A percentile compares a stretch with the other conserved stretches of the same genome.
These are phyloP conservation scores for Volucella inanis DNA, from an alignment of 2,888 invertebrate species.

Conservation along the genomic window DNA sequence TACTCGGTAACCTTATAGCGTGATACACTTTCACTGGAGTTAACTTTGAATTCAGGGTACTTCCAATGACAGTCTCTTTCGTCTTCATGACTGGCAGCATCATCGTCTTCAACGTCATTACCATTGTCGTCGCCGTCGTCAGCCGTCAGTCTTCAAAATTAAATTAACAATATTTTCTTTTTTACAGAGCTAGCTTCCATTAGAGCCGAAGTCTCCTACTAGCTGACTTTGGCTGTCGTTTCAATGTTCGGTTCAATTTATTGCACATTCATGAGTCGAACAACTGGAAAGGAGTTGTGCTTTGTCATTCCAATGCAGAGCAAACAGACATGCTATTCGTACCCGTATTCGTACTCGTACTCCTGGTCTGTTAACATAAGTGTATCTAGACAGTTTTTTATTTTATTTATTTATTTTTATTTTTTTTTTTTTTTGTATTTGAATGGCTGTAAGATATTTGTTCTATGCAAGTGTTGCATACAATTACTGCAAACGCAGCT, in stretches of 20 bases:
- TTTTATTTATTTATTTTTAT: not conserved
- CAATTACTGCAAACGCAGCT: conserved; percentile 28
- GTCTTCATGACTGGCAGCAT: not conserved
- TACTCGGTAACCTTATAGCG: not conserved
- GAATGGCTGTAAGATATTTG: not conserved
- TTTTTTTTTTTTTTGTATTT: not conserved
- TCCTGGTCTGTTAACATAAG: conserved; percentile 33
- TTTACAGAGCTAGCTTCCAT: conserved; percentile 23
- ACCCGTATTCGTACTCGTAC: too few relatives aligned
- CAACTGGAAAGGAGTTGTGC: conserved; percentile 30
- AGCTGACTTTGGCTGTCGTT: conserved; percentile 25
- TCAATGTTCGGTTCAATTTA: conserved; percentile 56
- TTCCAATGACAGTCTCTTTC: conserved; percentile 20
- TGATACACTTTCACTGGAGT: conserved; percentile 44
- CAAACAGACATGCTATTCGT: conserved; percentile 9
- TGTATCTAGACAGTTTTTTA: conserved; percentile 9
- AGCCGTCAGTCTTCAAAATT: conserved; percentile 34
- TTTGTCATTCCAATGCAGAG: conserved; percentile 31
- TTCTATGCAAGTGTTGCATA: conserved; percentile 8
- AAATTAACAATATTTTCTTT: conserved; percentile 49
- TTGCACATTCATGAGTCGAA: conserved; percentile 49
- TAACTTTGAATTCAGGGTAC: not conserved
- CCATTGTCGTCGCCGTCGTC: conserved; percentile 1
- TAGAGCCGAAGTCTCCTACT: conserved; percentile 28
- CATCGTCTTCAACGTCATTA: not conserved